Evolutionary conservation across 2,113 vertebrate species (phyloP), one percentile per base, ranked within the genome.

Genomic region (Aegotheles bennettii): DNA sequence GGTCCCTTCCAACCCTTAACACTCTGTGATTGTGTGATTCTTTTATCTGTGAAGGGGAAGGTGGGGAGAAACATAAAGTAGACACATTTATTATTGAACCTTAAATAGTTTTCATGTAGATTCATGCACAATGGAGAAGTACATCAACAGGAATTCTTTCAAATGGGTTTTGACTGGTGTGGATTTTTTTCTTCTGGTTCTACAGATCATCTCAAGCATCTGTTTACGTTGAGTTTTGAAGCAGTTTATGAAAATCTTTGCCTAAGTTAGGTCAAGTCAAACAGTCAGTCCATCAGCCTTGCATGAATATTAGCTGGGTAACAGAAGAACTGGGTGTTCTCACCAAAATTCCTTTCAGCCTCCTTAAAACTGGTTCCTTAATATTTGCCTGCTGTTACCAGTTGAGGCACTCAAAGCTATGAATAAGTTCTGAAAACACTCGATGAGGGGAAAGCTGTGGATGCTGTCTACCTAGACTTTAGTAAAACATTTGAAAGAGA

Each of bases 21-120:
- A n/a, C n/a, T n/a, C n/a, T n/a, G n/a, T n/a, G n/a, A n/a, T n/a
- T n/a, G n/a, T n/a, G n/a, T n/a, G n/a, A n/a, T n/a, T n/a, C n/a
- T n/a, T n/a, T n/a, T n/a, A n/a, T n/a, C 53, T 76, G 21, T n/a
- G 28, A 57, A 26, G 17, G 51, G 60, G 61, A 65, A 61, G 3
- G 2, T 29, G 40, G 26, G 47, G 42, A 64, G 51, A 57, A 90
- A n/a, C 8, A 16, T 7, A 20, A 43, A 26, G 36, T 26, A 76
- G 35, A 11, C 4, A 3, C 0, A 0, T 64, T 75, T 43, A 3
- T 51, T 47, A 3, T 15, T 77, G 33, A 81, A n/a, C 18, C 12
- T 42, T n/a, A 35, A 23, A 18, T 75, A 6, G 1, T 21, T 82
- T 90, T 86, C 64, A 33, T 0, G 0, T 54, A 43, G 26, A 33